phyloP scores from a whole-genome alignment of 2,797 vertebrate species.

The Rhabdomys pumilio region DNA sequence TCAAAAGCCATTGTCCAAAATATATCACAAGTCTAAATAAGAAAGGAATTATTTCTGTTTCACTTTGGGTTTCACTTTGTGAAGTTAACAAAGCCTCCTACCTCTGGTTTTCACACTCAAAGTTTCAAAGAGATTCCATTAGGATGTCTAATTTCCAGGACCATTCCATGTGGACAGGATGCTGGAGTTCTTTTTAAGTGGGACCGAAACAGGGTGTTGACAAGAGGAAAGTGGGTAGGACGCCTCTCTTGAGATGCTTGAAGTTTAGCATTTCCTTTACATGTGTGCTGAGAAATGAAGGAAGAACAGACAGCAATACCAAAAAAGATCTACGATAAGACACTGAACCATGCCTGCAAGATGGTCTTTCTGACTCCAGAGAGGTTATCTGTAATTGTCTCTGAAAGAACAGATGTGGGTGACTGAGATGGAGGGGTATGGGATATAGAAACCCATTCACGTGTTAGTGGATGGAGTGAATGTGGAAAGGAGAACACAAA shows the following conservation, averaged over 20 bases:
- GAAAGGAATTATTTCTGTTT: not conserved
- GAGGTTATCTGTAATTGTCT: not conserved
- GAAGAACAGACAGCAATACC: not conserved
- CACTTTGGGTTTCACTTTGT: not conserved
- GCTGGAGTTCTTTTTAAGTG: not conserved
- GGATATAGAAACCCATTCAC: not conserved
- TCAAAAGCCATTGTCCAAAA: not conserved
- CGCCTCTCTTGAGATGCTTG: not conserved
- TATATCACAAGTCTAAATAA: not conserved
- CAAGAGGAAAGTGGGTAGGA: not conserved
- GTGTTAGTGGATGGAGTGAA: not conserved
- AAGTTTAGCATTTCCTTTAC: constrained; percentile 1
- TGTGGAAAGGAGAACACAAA: not conserved
- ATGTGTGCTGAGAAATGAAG: not conserved
- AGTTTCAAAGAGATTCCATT: not conserved
- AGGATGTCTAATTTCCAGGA: not conserved
- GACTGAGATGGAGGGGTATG: not conserved
- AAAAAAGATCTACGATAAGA: not conserved
- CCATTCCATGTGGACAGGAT: not conserved
- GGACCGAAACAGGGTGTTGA: not conserved
- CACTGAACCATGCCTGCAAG: too few species aligned
- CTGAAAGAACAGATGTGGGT: not conserved
- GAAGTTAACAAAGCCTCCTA: not conserved
- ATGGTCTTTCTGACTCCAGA: not conserved
- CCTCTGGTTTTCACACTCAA: not conserved